phyloP scores from a whole-genome alignment of 2,797 vertebrate genomes.

The Sebastes diaconus region DNA sequence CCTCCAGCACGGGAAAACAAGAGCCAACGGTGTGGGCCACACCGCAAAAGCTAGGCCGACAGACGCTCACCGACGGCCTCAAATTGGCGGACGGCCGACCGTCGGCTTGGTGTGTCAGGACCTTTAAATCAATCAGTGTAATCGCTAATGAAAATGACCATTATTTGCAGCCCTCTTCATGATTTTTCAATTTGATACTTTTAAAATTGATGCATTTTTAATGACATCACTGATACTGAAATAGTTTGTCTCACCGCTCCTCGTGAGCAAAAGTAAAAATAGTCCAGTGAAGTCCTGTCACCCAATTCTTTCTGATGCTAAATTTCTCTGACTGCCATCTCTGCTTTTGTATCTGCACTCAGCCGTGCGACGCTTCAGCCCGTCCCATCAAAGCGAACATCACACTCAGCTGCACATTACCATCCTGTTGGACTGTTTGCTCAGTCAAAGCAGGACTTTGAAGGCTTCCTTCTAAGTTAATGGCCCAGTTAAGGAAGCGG shows the following conservation, averaged over 20 bases:
- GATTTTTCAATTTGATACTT: not conserved
- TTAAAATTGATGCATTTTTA: not conserved
- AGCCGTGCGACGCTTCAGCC: conserved; percentile 1
- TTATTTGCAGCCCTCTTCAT: not conserved
- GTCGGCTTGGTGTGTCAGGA: too few species aligned
- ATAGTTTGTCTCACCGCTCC: not conserved
- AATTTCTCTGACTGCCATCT: conserved; percentile 13
- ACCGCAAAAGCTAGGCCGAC: too few species aligned
- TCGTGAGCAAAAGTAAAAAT: conserved; percentile 22
- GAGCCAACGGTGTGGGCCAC: fast-evolving
- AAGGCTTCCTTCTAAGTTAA: conserved; percentile 66
- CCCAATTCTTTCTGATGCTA: conserved; percentile 11
- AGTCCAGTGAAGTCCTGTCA: conserved; percentile 28
- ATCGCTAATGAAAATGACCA: fast-evolving
- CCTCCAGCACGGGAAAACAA: fast-evolving
- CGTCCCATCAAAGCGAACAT: conserved; percentile 47
- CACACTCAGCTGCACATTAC: conserved; percentile 38
- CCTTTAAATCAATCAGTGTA: not conserved
- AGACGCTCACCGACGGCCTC: not conserved
- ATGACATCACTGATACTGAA: not conserved
- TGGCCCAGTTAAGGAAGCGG: conserved; percentile 68
- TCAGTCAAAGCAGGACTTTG: conserved; percentile 60
- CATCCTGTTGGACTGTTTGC: conserved; percentile 53
- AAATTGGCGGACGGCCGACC: not conserved
- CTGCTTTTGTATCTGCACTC: conserved; percentile 6